Percentiles rank a stretch among this genome's conserved stretches.
These are phyloP conservation scores for Teleopsis dalmanni DNA, from an alignment of 1,140 invertebrate genomes.

Conservation along the genomic window DNA sequence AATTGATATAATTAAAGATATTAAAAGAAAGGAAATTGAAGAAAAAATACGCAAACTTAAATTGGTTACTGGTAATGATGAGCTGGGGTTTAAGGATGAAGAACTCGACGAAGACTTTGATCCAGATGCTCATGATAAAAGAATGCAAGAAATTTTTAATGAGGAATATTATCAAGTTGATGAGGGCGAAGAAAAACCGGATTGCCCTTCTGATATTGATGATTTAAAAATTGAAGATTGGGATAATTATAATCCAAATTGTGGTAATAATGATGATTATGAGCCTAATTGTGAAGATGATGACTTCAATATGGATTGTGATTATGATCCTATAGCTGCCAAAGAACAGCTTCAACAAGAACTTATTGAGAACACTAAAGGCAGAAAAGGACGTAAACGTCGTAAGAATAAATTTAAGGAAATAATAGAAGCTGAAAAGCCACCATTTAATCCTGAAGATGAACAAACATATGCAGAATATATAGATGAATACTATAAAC, in stretches of 20 bases:
- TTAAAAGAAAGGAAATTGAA: conserved; percentile 85
- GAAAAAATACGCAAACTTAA: conserved; percentile 82
- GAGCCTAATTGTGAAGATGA: conserved; percentile 67
- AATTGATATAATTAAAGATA: conserved; percentile 73
- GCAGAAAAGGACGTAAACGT: conserved; percentile 53
- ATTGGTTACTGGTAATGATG: conserved; percentile 77
- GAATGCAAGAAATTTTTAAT: conserved; percentile 82
- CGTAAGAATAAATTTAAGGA: conserved; percentile 62
- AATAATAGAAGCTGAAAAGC: conserved; percentile 63
- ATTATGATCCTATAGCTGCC: conserved; percentile 59
- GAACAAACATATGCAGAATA: conserved; percentile 78
- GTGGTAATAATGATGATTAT: conserved; percentile 24
- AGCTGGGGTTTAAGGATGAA: conserved; percentile 57
- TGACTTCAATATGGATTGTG: conserved; percentile 83
- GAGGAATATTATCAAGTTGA: conserved; percentile 74
- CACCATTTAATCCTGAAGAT: conserved; percentile 70
- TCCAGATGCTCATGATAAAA: conserved; percentile 76
- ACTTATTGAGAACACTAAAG: conserved; percentile 50
- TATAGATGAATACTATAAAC: conserved; percentile 87
- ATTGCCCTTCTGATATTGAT: conserved; percentile 69
- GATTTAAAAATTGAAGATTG: conserved; percentile 66
- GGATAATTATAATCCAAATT: conserved; percentile 57
- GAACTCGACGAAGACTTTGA: conserved; percentile 88
- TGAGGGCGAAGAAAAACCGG: conserved; percentile 67
- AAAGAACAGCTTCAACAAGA: conserved; percentile 51